Percentiles rank a stretch among this genome's conserved stretches.
phyloP scores from a whole-genome alignment of 1,140 invertebrate species.

The Epicauta chinensis region DNA sequence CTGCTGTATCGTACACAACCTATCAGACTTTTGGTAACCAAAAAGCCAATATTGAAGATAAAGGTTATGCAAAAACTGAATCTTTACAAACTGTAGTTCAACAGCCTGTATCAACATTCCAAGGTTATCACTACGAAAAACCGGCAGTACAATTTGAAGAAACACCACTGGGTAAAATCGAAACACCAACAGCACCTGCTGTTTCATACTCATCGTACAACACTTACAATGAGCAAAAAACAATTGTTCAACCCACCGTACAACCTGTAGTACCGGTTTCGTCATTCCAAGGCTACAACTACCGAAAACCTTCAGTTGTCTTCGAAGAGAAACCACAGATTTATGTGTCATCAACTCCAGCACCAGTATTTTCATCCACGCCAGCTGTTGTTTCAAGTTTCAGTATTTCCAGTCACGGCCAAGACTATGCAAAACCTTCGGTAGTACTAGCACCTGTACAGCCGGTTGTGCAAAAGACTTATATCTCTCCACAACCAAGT shows the following conservation, averaged over 20 bases:
- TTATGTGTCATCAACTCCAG: slow-evolving; percentile 5
- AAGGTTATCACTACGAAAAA: too few species aligned
- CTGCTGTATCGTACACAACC: neutral
- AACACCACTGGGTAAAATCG: neutral
- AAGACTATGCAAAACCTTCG: too few species aligned
- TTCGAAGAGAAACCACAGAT: slow-evolving; percentile 39
- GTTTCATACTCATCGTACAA: neutral
- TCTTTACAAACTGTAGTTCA: too few species aligned
- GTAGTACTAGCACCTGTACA: too few species aligned
- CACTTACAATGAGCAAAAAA: slow-evolving; percentile 2
- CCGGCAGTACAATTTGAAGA: slow-evolving; percentile 1
- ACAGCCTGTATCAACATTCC: too few species aligned
- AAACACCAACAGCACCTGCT: neutral
- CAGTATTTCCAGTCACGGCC: too few species aligned
- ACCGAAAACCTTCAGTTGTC: slow-evolving; percentile 40
- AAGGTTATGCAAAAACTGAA: too few species aligned
- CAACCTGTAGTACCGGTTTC: slow-evolving; percentile 7
- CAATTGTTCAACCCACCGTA: slow-evolving; percentile 7
- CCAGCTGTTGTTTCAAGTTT: slow-evolving; percentile 25
- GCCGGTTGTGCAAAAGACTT: slow-evolving; percentile 8
- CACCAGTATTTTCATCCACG: neutral
- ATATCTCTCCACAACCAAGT: slow-evolving; percentile 6
- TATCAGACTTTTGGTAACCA: too few species aligned
- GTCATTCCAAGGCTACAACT: slow-evolving; percentile 39
- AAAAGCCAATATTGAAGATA: too few species aligned